These are phyloP conservation scores for Caenorhabditis remanei DNA, from an alignment of 1,140 invertebrate species.

Conservation along the genomic window DNA sequence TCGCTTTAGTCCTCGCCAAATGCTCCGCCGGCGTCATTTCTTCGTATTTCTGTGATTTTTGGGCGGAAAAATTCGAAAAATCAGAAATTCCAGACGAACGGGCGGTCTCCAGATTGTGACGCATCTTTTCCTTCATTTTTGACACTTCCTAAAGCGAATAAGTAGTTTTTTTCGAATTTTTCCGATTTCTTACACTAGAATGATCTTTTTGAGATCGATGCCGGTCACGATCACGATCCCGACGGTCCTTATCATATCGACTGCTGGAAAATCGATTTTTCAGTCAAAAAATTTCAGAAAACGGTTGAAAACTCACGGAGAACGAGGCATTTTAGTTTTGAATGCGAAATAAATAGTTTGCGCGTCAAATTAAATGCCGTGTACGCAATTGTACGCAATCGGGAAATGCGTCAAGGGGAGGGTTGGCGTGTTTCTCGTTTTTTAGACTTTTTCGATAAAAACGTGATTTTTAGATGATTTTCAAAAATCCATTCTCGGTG, in stretches of 20 bases:
- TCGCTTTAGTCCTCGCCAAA: slow-evolving; percentile 4
- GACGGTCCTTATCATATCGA: slow-evolving; percentile 36
- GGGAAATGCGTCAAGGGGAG: no score
- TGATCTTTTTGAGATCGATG: slow-evolving; percentile 16
- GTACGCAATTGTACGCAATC: neutral
- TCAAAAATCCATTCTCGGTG: no score
- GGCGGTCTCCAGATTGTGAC: neutral
- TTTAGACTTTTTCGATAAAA: no score
- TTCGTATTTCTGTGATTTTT: neutral
- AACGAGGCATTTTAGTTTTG: slow-evolving; percentile 21
- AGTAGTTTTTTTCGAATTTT: neutral
- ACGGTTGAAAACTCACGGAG: slow-evolving; percentile 6
- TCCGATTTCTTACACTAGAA: slow-evolving; percentile 1
- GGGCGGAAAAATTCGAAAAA: neutral
- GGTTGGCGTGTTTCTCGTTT: no score
- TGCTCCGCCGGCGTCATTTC: slow-evolving; percentile 15
- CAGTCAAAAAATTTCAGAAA: neutral
- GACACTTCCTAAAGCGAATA: neutral
- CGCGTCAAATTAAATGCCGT: neutral
- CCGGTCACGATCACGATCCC: slow-evolving; percentile 5
- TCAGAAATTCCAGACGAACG: neutral
- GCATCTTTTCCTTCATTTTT: slow-evolving; percentile 43
- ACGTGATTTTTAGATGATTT: no score
- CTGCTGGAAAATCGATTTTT: slow-evolving; percentile 13
- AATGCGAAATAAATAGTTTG: neutral